Percentiles rank a stretch among this genome's conserved stretches.
These are phyloP conservation scores for Cydia splendana DNA, from an alignment of 1,140 invertebrate genomes.

Conservation along the genomic window DNA sequence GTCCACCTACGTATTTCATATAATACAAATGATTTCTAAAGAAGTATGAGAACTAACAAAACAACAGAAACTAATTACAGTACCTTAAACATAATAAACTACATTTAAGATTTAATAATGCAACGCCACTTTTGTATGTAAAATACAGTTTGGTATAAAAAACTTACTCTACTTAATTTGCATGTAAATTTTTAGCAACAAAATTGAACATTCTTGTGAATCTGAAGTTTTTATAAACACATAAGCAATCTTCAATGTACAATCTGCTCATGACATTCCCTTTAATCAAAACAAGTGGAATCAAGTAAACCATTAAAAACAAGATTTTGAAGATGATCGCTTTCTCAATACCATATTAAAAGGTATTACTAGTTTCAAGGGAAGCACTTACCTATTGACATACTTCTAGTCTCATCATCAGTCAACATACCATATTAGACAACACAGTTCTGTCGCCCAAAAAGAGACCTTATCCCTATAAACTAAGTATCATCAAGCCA, in stretches of 20 bases:
- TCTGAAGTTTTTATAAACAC: too few relatives aligned
- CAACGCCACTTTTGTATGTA: too few relatives aligned
- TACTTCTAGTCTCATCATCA: slow-evolving; percentile 11
- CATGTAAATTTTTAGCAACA: too few relatives aligned
- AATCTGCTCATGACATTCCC: not conserved
- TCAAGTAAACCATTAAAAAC: slow-evolving; percentile 9
- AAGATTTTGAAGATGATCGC: slow-evolving; percentile 7
- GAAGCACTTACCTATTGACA: slow-evolving; percentile 26
- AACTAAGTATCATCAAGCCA: not conserved
- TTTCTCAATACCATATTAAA: not conserved
- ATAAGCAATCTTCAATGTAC: too few relatives aligned
- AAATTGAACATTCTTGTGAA: too few relatives aligned
- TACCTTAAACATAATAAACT: too few relatives aligned
- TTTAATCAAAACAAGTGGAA: slow-evolving; percentile 6
- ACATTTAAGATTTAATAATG: too few relatives aligned
- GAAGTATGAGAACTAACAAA: too few relatives aligned
- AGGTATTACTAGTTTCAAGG: slow-evolving; percentile 1
- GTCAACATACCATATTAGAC: not conserved
- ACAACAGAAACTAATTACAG: too few relatives aligned
- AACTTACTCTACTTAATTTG: too few relatives aligned
- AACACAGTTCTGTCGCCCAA: not conserved
- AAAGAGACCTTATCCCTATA: not conserved
- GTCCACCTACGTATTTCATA: not conserved
- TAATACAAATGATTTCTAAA: not conserved
- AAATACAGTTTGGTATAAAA: too few relatives aligned